Percentiles rank a stretch among this genome's conserved stretches.
phyloP scores from a whole-genome alignment of 2,113 vertebrate species.

The Chlamydotis undulata region DNA sequence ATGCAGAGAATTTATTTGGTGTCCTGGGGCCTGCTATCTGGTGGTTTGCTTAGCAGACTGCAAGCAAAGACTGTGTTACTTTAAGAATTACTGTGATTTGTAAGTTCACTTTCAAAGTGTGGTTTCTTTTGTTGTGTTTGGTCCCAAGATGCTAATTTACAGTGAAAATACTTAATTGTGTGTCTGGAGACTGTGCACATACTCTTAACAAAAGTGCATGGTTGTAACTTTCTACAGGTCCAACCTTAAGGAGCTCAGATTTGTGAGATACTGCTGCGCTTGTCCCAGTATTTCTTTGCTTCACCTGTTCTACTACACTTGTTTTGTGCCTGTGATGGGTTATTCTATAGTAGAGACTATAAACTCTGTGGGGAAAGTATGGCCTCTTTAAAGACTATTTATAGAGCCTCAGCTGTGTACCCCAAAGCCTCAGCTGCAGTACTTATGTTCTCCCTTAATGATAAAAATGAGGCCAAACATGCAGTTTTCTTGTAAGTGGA shows the following conservation, averaged over 20 bases:
- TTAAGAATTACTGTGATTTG: background rate
- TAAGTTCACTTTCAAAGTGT: background rate
- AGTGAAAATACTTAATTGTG: background rate
- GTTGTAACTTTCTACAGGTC: background rate
- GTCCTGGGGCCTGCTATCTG: background rate
- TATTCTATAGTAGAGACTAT: background rate
- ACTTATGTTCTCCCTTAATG: too few species aligned
- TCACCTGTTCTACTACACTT: background rate
- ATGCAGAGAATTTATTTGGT: background rate
- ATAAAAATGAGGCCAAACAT: background rate
- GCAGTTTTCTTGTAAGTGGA: background rate
- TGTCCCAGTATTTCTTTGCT: background rate
- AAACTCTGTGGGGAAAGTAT: background rate
- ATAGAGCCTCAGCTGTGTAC: background rate
- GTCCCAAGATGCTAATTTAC: background rate
- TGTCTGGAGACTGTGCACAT: background rate
- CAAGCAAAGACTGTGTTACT: background rate
- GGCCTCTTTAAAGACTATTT: background rate
- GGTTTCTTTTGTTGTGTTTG: background rate
- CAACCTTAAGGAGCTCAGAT: background rate
- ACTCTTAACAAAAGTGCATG: background rate
- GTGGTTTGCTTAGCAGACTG: background rate
- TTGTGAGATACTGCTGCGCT: background rate
- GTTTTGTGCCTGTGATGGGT: background rate
- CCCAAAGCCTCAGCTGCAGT: background rate